Percentiles rank a stretch among this genome's conserved stretches.
These are phyloP conservation scores for Tenodera sinensis DNA, from an alignment of 2,888 invertebrate species.

Conservation along the genomic window DNA sequence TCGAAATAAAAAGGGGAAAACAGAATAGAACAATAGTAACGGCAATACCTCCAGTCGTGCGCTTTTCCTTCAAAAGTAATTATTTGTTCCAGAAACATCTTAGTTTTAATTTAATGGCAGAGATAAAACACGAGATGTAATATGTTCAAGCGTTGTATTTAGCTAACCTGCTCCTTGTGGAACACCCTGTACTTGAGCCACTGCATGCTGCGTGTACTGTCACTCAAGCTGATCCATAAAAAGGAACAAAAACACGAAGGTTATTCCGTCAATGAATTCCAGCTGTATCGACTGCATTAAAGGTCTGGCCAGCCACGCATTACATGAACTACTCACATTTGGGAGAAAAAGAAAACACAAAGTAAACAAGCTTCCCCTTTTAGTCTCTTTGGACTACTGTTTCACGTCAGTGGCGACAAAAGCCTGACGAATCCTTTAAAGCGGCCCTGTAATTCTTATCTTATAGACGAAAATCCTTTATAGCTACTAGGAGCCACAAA, in stretches of 20 bases:
- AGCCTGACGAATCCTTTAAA: neutral
- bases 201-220: neutral
- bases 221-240: neutral
- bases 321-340: neutral
- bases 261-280: neutral
- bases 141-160: no score
- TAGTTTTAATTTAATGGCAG: no score
- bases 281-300: neutral
- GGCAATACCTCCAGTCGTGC: no score
- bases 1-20: no score
- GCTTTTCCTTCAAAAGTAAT: no score
- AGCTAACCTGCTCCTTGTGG: neutral
- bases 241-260: neutral
- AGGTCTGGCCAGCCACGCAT: neutral
- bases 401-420: neutral
- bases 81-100: no score
- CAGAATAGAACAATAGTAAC: no score
- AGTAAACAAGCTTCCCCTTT: neutral
- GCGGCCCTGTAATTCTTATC: neutral
- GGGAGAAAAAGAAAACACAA: neutral
- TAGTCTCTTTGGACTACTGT: neutral
- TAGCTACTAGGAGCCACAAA: neutral
- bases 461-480: neutral
- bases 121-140: no score
- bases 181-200: neutral